Evolutionary conservation across 2,113 vertebrate genomes (phyloP).

Genomic region (Rynchops niger): DNA sequence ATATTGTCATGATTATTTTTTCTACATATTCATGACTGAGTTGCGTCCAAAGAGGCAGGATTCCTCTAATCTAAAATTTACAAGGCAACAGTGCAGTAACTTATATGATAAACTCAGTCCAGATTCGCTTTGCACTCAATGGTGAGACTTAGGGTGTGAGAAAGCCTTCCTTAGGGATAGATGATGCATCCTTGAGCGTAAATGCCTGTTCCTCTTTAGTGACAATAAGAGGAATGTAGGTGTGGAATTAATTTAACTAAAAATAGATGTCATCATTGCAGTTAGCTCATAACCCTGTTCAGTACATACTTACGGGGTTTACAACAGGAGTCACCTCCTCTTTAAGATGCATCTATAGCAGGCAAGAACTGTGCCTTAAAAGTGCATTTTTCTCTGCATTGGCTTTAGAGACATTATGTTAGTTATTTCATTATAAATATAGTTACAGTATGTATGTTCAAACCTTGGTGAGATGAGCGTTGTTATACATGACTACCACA

Average conservation of each 20-base stretch:
- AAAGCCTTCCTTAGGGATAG: not conserved
- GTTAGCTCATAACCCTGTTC: not conserved
- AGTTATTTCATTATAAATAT: not conserved
- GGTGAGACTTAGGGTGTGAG: not conserved
- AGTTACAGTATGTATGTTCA: fast-evolving
- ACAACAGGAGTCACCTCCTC: not conserved
- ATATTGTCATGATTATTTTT: not conserved
- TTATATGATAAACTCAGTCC: not conserved
- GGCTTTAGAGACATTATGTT: not conserved
- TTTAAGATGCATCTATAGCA: not conserved
- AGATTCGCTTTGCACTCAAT: not conserved
- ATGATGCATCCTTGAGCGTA: not conserved
- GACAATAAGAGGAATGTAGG: not conserved
- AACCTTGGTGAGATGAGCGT: not conserved
- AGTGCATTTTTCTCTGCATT: not conserved
- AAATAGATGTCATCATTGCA: not conserved
- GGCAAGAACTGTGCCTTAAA: not conserved
- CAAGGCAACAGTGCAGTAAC: not conserved
- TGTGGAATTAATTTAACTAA: not conserved
- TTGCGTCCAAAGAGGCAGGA: not conserved
- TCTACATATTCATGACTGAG: not conserved
- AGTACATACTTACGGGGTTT: not conserved
- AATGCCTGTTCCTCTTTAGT: not conserved
- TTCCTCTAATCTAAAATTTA: not conserved
- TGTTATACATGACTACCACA: not conserved